Evolutionary conservation across 2,113 vertebrate species (phyloP), one percentile per base, ranked within the genome.

Genomic region (Eonycteris spelaea): DNA sequence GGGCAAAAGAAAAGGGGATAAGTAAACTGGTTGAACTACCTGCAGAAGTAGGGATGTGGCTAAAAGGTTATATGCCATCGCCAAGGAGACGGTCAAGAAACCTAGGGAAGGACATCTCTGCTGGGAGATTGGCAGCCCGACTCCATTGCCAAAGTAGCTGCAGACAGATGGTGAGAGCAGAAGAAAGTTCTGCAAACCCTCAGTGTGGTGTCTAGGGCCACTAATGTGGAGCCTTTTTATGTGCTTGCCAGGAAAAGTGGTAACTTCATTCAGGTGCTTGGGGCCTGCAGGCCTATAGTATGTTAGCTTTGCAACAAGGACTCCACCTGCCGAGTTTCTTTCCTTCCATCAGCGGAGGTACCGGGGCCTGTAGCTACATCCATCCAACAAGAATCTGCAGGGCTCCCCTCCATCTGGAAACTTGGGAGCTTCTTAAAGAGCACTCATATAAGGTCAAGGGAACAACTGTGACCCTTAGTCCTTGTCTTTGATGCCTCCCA

Each of bases 391-490:
- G 73, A 91, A 45, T 38, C 57, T 0, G 0, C 5, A n/a, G n/a
- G 28, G 30, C 22, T 38, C 38, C 8, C 6, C 13, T 24, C 45
- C 26, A 7, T 28, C 7, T 13, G 55, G 68, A 35, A 18, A 51
- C 70, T 4, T 8, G 22, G 59, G 45, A 33, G 6, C n/a, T 70
- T 79, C 33, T 57, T n/a, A 48, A 48, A 67, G 10, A 68, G 26
- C 16, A 9, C 5, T 91, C 30, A 3, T 9, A 14, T 0, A 40
- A 86, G 10, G 11, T 61, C 35, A 40, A 94, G 33, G 51, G 30
- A 6, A 88, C 24, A 26, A 38, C 11, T 0, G 0, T 38, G 40
- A 26, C 33, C 10, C 43, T 67, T 33, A 28, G 21, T 19, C 55
- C 57, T 51, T n/a, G 12, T 9, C 35, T 38, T 55, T 38, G 14